Base-by-base conservation (phyloP, 2,113 vertebrate genomes). In the Sorex fumeus region DNA sequence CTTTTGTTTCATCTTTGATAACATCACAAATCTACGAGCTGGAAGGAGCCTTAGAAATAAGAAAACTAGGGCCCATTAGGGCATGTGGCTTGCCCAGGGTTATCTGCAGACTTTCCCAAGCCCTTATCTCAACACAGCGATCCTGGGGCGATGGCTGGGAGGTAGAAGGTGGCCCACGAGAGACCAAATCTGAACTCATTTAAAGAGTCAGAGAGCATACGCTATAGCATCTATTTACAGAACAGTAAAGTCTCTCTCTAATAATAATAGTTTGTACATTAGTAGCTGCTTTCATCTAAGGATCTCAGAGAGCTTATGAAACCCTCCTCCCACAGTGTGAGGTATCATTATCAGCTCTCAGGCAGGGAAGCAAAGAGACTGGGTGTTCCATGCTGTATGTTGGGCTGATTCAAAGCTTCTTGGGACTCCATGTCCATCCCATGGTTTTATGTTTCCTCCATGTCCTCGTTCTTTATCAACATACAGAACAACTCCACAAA, bases 251-350 rank as follows among this genome's bases (percentile, higher is more conserved):
- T 74, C 88, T 96, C 66, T 30, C 45, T 28, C 34, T 62, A 85
- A 87, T 95, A 78, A 93, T 93, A 83, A 95, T 28, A 86, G 91
- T 88, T 91, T 90, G 83, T 70, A n/a, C 47, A 19, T 77, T 79
- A 66, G 79, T 43, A 87, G 90, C 32, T 16, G 80, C 83, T 95
- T 95, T 95, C 90, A 87, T 93, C 72, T 84, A 50, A 94, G 71
- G 64, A 84, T 75, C 86, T 84, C 72, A 64, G 80, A 47, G 71
- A 77, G 72, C 53, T 88, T 84, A 84, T 32, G 64, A 92, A 88
- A 95, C 47, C 66, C 83, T 81, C 53, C 15, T 13, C 67, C 85
- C 77, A 70, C 32, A 23, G 67, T 10, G 67, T 18, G 62, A 60
- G 90, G 75, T 72, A 47, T 94, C 75, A 88, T 90, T 93, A 95